A percentile compares a stretch with the other conserved stretches of the same genome.
Evolutionary conservation across 1,140 invertebrate genomes (phyloP).

Genomic region (Euborellia annulipes): DNA sequence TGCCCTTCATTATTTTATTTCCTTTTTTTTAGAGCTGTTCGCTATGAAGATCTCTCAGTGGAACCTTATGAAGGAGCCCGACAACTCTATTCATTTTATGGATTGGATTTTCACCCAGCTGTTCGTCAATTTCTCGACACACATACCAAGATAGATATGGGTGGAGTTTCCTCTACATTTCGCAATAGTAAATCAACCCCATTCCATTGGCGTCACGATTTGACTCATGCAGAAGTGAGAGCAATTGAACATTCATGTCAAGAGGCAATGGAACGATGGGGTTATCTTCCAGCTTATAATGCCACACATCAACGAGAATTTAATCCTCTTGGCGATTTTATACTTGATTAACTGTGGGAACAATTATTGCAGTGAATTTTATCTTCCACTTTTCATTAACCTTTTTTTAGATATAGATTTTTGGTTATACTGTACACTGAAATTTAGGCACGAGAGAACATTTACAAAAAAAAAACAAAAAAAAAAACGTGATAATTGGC

Average conservation of each 20-base stretch:
- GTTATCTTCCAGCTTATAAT: constrained; percentile 43
- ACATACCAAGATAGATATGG: constrained; percentile 61
- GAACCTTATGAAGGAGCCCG: constrained; percentile 52
- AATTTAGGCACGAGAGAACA: too few species aligned
- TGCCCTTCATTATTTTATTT: constrained; percentile 19
- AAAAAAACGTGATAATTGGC: too few species aligned
- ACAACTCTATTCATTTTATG: constrained; percentile 60
- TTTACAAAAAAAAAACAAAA: too few species aligned
- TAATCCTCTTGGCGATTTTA: constrained; percentile 33
- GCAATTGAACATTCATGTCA: constrained; percentile 45
- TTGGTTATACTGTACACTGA: too few species aligned
- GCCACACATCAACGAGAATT: constrained; percentile 36
- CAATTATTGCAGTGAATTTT: too few species aligned
- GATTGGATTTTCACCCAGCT: constrained; percentile 47
- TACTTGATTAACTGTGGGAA: constrained; percentile 8
- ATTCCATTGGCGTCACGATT: constrained; percentile 66
- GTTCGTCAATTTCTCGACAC: constrained; percentile 59
- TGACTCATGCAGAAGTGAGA: constrained; percentile 42
- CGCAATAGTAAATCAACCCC: constrained; percentile 65
- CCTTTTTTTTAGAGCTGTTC: constrained; percentile 54
- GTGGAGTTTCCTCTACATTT: constrained; percentile 68
- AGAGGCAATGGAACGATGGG: constrained; percentile 64
- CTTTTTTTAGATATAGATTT: too few species aligned
- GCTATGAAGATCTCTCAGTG: constrained; percentile 72
- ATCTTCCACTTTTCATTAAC: too few species aligned